Conservation (phyloP, 2,113 vertebrate species). For the Xiphorhynchus elegans region DNA sequence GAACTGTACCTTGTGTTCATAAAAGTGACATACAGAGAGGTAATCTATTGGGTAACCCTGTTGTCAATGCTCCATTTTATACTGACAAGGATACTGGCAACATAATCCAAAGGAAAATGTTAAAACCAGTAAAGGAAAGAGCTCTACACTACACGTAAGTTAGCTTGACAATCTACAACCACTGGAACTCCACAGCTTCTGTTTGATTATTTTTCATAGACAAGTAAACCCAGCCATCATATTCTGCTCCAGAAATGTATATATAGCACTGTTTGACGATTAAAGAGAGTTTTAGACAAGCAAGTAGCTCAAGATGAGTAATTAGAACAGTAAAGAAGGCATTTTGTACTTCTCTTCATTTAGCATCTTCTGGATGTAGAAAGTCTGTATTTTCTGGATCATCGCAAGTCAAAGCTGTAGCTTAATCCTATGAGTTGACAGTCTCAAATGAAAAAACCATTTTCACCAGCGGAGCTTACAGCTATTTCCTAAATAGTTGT, state of each 20-base stretch:
- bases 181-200: not conserved
- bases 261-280: not conserved
- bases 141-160: not conserved
- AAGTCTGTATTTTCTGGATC: not conserved
- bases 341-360: not conserved
- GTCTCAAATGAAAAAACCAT: not conserved
- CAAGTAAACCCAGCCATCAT: not conserved
- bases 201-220: not conserved
- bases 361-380: not conserved
- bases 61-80: not conserved
- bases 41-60: not conserved
- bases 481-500: constrained; percentile 31
- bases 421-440: not conserved
- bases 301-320: not conserved
- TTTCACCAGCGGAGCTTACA: constrained; percentile 2
- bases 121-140: not conserved
- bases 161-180: not conserved
- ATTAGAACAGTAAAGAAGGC: not conserved
- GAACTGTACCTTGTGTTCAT: not conserved
- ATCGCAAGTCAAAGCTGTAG: not conserved
- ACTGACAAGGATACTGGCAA: not conserved
- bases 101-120: not conserved
- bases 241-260: not conserved
- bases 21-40: not conserved
- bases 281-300: not conserved